Percentiles rank a stretch among this genome's conserved stretches.
Evolutionary conservation across 2,797 vertebrate genomes (phyloP).

Genomic region (Gymnoscopelus microlampas): DNA sequence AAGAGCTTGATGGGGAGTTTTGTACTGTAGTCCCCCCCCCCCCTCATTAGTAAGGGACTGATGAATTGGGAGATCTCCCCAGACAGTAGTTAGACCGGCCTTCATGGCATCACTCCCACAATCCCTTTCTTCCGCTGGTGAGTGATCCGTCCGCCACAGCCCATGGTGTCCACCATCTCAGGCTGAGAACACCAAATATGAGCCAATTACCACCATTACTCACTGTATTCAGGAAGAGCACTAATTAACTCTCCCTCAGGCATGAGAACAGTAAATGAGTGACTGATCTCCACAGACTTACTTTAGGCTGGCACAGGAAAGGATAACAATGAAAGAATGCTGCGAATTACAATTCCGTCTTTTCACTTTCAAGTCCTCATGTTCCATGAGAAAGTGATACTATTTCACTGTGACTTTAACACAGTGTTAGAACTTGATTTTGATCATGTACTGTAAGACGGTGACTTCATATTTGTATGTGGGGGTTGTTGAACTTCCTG

Average conservation of each 20-base stretch:
- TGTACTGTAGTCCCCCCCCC: slow-evolving; percentile 39
- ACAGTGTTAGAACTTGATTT: not conserved
- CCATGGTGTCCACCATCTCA: slow-evolving; percentile 48
- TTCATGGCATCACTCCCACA: slow-evolving; percentile 70
- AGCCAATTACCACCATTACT: slow-evolving; percentile 79
- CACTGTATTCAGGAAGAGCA: slow-evolving; percentile 66
- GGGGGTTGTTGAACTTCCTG: no score
- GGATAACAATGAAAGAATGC: slow-evolving; percentile 60
- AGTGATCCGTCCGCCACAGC: slow-evolving; percentile 63
- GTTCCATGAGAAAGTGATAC: slow-evolving; percentile 30
- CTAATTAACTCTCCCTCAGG: slow-evolving; percentile 81
- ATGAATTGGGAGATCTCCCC: slow-evolving; percentile 71
- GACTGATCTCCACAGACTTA: slow-evolving; percentile 54
- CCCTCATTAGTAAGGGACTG: slow-evolving; percentile 58
- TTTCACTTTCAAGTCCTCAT: not conserved
- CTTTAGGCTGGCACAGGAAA: slow-evolving; percentile 50
- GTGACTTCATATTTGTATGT: no score
- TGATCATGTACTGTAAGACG: not conserved
- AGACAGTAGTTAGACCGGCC: slow-evolving; percentile 73
- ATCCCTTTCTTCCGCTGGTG: slow-evolving; percentile 69
- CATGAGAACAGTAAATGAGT: slow-evolving; percentile 66
- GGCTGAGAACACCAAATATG: slow-evolving; percentile 70
- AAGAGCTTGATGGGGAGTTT: slow-evolving; percentile 45
- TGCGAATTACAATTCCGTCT: slow-evolving; percentile 1
- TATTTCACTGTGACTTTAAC: slow-evolving; percentile 8